A percentile compares a stretch with the other conserved stretches of the same genome.
Conservation (phyloP, 2,888 invertebrate genomes). For the Drosophila gaucha region DNA sequence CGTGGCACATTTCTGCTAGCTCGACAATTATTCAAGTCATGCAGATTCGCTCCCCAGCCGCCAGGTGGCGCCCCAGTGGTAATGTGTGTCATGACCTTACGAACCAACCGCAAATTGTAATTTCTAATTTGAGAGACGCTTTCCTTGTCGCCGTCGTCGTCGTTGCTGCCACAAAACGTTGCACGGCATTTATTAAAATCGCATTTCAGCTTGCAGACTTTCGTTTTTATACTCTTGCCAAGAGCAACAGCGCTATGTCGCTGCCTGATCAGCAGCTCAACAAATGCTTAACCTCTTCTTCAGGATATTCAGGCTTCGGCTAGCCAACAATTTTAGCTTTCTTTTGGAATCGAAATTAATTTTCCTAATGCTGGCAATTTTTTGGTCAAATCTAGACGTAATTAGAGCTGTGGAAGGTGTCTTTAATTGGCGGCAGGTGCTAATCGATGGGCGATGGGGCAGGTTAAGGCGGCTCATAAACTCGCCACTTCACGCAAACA, state of each 20-base stretch:
- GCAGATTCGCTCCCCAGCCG: slow-evolving; percentile 37
- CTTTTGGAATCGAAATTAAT: slow-evolving; percentile 55
- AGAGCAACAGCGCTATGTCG: neutral
- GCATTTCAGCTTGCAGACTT: slow-evolving; percentile 54
- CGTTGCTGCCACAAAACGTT: slow-evolving; percentile 25
- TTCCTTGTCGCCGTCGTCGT: slow-evolving; percentile 10
- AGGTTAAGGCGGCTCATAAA: slow-evolving; percentile 27
- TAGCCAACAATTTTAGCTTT: too few species aligned
- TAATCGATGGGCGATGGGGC: slow-evolving; percentile 65
- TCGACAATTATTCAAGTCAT: slow-evolving; percentile 61
- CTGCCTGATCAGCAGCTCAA: too few species aligned
- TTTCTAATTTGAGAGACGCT: slow-evolving; percentile 62
- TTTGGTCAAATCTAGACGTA: slow-evolving; percentile 61
- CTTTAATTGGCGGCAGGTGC: slow-evolving; percentile 56
- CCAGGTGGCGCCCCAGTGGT: slow-evolving; percentile 38
- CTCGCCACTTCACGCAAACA: slow-evolving; percentile 40
- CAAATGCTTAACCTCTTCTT: too few species aligned
- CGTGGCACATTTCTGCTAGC: slow-evolving; percentile 6
- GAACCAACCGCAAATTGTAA: slow-evolving; percentile 60
- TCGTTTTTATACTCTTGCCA: slow-evolving; percentile 2
- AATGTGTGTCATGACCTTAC: slow-evolving; percentile 66
- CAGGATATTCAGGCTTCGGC: neutral
- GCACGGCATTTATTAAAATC: slow-evolving; percentile 68
- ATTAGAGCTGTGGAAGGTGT: slow-evolving; percentile 61
- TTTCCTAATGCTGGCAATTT: slow-evolving; percentile 69